Evolutionary conservation across 1,140 invertebrate species (phyloP).

Genomic region (Aphelinus atriplicis): DNA sequence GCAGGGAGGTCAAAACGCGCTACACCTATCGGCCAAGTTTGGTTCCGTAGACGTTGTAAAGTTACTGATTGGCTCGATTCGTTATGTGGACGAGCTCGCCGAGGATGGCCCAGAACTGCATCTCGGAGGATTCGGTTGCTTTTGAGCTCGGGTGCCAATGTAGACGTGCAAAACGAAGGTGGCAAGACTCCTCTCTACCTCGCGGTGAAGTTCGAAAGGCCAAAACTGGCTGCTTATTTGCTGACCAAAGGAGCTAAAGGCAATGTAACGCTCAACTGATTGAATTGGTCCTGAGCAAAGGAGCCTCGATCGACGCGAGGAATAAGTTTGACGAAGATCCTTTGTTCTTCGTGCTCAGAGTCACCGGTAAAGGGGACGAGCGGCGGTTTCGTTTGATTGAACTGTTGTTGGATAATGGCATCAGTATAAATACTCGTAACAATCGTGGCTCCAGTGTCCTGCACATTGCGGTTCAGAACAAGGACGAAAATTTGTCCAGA

Average conservation of each 20-base stretch:
- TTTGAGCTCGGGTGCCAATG: not conserved
- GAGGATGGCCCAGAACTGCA: not conserved
- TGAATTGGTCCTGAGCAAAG: not conserved
- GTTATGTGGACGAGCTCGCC: not conserved
- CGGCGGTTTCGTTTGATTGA: not conserved
- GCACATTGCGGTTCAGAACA: not conserved
- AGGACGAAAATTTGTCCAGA: not conserved
- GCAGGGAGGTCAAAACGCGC: not conserved
- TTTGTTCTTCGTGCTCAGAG: not conserved
- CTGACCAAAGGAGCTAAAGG: not conserved
- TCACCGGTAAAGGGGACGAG: not conserved
- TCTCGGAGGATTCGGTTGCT: not conserved
- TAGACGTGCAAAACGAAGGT: not conserved
- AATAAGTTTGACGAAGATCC: not conserved
- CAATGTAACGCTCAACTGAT: constrained; percentile 13
- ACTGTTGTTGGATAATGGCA: not conserved
- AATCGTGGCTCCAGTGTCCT: not conserved
- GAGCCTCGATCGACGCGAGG: not conserved
- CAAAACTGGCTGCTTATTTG: not conserved
- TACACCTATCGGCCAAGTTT: constrained; percentile 15
- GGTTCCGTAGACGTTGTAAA: not conserved
- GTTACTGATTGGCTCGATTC: not conserved
- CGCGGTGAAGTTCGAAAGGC: constrained; percentile 3
- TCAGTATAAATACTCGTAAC: not conserved
- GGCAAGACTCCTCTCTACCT: constrained; percentile 16